Percentiles rank a stretch among this genome's conserved stretches.
phyloP scores from a whole-genome alignment of 1,140 invertebrate genomes.

The honey bee (Apis mellifera) region Amel_HAv3.1 CM009932.2:12001001-12001500 shows the following conservation, averaged over 20 bases:
- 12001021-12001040: conserved; percentile 49
- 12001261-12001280: conserved; percentile 22
- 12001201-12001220: not conserved
- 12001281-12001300: not conserved
- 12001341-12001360: conserved; percentile 47
- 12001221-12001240: too few relatives aligned
- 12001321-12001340: conserved; percentile 19
- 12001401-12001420: not conserved
- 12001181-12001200: not conserved
- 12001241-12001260: not conserved
- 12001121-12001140: conserved; percentile 28
- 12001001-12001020: conserved; percentile 43
- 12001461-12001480: too few relatives aligned
- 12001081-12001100: conserved; percentile 34
- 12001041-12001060: conserved; percentile 52
- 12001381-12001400: conserved; percentile 32
- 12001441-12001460: too few relatives aligned
- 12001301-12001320: too few relatives aligned
- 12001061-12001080: conserved; percentile 36
- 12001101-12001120: conserved; percentile 34
- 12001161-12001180: not conserved
- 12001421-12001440: not conserved
- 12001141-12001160: conserved; percentile 18
- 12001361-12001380: conserved; percentile 36
- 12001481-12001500: not conserved